A percentile compares a stretch with the other conserved stretches of the same genome.
phyloP scores from a whole-genome alignment of 2,888 invertebrate genomes.

The Clepsis dumicolana region DNA sequence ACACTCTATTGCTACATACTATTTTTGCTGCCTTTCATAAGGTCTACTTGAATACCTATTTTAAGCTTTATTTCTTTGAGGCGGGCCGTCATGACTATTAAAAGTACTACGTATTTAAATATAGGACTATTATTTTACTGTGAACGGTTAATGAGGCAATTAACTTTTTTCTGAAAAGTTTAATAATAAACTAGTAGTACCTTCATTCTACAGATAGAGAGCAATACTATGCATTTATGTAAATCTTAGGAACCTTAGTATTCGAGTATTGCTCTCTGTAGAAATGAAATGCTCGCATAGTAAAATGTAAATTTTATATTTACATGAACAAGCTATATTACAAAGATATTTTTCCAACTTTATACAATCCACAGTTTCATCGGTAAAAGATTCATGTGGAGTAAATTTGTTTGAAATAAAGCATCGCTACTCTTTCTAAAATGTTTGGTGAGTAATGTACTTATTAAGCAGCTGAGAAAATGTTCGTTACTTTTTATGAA shows the following conservation, averaged over 20 bases:
- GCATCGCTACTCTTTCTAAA: neutral
- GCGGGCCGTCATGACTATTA: no score
- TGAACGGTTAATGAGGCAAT: no score
- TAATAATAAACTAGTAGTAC: neutral
- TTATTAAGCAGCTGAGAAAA: neutral
- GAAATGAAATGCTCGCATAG: neutral
- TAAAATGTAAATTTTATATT: conserved; percentile 1
- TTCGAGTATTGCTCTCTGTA: neutral
- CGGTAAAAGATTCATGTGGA: neutral
- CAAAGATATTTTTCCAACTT: neutral
- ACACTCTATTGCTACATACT: neutral
- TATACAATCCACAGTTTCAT: neutral
- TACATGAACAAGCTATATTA: conserved; percentile 8
- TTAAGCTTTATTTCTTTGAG: neutral
- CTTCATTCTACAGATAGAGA: neutral
- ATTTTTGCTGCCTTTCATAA: neutral
- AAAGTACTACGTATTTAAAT: no score
- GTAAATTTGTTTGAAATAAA: neutral
- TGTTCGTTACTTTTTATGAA: neutral
- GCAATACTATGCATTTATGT: neutral
- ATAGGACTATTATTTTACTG: no score
- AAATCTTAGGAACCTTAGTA: neutral
- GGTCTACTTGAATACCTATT: neutral
- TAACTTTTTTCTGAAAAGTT: neutral
- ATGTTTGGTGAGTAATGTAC: neutral